Conservation (phyloP, 2,797 vertebrate species). For the Cuculus canorus region DNA sequence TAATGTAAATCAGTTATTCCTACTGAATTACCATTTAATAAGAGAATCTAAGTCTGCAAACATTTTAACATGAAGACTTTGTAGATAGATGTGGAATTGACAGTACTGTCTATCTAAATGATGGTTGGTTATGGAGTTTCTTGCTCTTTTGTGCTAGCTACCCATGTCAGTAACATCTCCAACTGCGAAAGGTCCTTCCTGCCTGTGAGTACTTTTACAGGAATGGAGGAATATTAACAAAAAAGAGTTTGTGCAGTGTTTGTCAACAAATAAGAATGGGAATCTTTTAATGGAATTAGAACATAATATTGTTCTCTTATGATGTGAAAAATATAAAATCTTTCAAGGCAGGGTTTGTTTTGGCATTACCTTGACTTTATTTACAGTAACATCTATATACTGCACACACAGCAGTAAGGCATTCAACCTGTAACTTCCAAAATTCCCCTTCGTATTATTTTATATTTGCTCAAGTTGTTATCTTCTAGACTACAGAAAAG, state of each 20-base stretch:
- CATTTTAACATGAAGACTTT: not conserved
- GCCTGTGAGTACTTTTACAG: not conserved
- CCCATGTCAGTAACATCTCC: not conserved
- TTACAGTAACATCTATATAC: not conserved
- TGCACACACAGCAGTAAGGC: not conserved
- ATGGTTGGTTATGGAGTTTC: not conserved
- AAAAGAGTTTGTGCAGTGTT: not conserved
- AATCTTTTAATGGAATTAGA: conserved; percentile 14
- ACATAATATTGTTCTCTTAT: not conserved
- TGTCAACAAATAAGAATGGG: not conserved
- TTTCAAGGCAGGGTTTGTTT: conserved; percentile 23
- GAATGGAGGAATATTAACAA: not conserved
- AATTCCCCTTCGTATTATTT: not conserved
- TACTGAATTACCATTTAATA: not conserved
- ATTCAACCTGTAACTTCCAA: not conserved
- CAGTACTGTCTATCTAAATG: not conserved
- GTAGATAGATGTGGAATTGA: not conserved
- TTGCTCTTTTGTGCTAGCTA: not conserved
- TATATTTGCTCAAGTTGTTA: conserved; percentile 1
- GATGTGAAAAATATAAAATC: conserved; percentile 12
- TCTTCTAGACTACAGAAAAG: not conserved
- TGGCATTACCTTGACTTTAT: not conserved
- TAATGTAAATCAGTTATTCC: not conserved
- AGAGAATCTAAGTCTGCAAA: not conserved
- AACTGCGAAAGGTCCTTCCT: not conserved